Base-by-base conservation (phyloP, 2,888 invertebrate genomes). In the Carcina quercana region DNA sequence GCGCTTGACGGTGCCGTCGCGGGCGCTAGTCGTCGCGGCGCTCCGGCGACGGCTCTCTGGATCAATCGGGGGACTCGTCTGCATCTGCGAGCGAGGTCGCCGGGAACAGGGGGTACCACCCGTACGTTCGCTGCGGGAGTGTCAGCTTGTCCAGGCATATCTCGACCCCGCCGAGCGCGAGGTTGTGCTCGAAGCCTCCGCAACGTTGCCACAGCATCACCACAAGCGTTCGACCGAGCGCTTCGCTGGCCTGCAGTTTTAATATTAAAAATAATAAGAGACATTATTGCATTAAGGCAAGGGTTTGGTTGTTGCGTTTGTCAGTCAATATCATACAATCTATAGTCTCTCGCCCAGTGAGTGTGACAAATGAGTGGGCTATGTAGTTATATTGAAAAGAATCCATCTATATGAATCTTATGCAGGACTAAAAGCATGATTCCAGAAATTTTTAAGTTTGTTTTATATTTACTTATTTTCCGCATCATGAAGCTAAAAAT, bases 141-240 rank as follows among this genome's bases (percentile, higher is more conserved):
- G 91, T 89, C 35, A 96, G 83, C 55, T 90, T 89, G 70, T 95
- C 94, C 43, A 97, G 86, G 44, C 91, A 89, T 43, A 97, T 90
- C 73, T 96, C 94, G 1, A 91, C 93, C 26, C 95, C 95, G 7
- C 96, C 96, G 24, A 96, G 80, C 25, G 85, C 84, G 25, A 83
- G 65, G 63, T 95, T 95, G 69, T 94, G 94, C 60, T 94, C 94
- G 70, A 94, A 94, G 2, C 93, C 93, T 37, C 93, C 91, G 63
- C 94, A 93, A 38, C 93, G 89, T 61, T 96, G 95, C 96, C 96
- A 97, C 28, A 97, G 87, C 92, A 95, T 95, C 32, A 96, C 94
- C 46, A 96, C 89, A 44, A 96, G 86, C 40, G 92, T 92, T 34
- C 96, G 88, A 0, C 92, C 92, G 14, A 92, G 86, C 1, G 91